phyloP scores from a whole-genome alignment of 1,140 invertebrate species.

The Dreissena polymorpha region DNA sequence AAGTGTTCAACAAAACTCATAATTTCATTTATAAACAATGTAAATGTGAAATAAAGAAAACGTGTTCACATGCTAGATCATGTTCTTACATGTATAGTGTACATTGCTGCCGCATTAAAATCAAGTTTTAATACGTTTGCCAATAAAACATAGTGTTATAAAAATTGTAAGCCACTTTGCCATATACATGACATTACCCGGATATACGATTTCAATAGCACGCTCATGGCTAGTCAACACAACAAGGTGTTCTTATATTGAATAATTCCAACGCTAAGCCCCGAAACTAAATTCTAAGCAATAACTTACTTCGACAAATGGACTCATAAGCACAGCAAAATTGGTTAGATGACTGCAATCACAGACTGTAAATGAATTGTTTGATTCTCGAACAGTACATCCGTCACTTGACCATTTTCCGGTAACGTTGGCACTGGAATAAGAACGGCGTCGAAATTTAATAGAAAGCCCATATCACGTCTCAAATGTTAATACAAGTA shows the following conservation, averaged over 20 bases:
- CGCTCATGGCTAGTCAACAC: too few species aligned
- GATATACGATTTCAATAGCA: too few species aligned
- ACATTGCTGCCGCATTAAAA: too few species aligned
- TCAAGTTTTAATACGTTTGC: slow-evolving; percentile 1
- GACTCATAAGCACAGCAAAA: slow-evolving; percentile 86
- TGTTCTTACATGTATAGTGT: not conserved
- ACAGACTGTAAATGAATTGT: slow-evolving; percentile 81
- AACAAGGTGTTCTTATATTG: not conserved
- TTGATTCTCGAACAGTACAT: slow-evolving; percentile 4
- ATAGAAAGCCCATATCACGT: not conserved
- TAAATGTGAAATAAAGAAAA: not conserved
- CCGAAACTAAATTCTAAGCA: too few species aligned
- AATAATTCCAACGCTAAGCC: too few species aligned
- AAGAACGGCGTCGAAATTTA: not conserved
- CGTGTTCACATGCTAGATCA: not conserved
- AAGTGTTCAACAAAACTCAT: not conserved
- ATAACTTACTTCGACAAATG: slow-evolving; percentile 34
- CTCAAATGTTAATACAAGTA: not conserved
- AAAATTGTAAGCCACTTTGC: too few species aligned
- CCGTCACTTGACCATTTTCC: slow-evolving; percentile 37
- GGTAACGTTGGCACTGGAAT: not conserved
- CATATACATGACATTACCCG: too few species aligned
- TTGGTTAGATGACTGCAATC: slow-evolving; percentile 96
- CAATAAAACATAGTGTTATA: not conserved
- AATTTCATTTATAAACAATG: not conserved